Percentiles rank a stretch among this genome's conserved stretches.
Conservation (phyloP, 2,797 vertebrate genomes). For the Chloroceryle amazona region DNA sequence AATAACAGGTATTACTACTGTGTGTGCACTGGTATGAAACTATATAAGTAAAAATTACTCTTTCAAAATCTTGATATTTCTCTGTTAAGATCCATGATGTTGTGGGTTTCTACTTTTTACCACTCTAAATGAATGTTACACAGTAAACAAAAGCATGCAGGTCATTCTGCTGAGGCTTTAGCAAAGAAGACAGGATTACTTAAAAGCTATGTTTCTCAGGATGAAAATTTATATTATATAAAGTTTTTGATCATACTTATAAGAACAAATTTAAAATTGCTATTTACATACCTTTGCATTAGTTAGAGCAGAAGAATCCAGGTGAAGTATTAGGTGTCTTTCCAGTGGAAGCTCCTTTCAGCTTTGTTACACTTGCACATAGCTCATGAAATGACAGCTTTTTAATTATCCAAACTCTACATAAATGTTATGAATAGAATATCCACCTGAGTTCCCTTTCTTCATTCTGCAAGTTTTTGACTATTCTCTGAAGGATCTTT, state of each 20-base stretch:
- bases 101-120: background rate
- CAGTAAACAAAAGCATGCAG: background rate
- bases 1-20: background rate
- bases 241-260: background rate
- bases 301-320: background rate
- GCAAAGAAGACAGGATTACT: background rate
- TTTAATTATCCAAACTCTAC: background rate
- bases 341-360: background rate
- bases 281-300: rapidly evolving
- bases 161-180: background rate
- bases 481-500: background rate
- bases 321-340: background rate
- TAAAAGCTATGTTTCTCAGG: background rate
- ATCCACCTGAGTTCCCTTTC: background rate
- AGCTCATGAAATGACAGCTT: background rate
- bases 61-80: background rate
- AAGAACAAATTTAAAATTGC: background rate
- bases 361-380: background rate
- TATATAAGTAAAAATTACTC: background rate
- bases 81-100: background rate
- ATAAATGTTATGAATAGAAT: background rate
- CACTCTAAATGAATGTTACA: rapidly evolving
- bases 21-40: background rate
- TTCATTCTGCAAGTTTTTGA: background rate
- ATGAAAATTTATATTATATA: background rate